Percentiles rank a stretch among this genome's conserved stretches.
Conservation (phyloP, 2,113 vertebrate species). For the Centropus unirufus region DNA sequence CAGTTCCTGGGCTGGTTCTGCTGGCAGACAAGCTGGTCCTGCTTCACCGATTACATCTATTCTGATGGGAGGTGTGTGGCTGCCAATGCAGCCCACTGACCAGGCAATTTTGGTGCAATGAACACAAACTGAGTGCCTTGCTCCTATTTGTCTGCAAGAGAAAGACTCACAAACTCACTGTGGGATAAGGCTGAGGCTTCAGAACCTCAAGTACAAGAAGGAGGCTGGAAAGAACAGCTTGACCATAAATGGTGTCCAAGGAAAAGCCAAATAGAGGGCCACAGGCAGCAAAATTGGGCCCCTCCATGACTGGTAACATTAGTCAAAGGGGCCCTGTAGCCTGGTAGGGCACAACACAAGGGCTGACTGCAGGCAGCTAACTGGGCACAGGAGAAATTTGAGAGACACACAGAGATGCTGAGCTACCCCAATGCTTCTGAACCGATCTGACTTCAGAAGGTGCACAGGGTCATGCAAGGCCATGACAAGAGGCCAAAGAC, state of each 20-base stretch:
- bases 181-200: not conserved
- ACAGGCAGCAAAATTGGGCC: not conserved
- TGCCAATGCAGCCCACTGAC: not conserved
- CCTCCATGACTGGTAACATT: not conserved
- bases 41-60: not conserved
- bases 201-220: not conserved
- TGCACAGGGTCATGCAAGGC: rapidly evolving
- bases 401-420: not conserved
- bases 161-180: not conserved
- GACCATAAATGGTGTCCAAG: not conserved
- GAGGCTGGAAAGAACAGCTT: not conserved
- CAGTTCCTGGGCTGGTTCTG: not conserved
- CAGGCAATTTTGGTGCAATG: not conserved
- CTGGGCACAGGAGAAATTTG: not conserved
- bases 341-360: not conserved
- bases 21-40: not conserved
- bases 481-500: not conserved
- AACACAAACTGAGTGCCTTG: not conserved
- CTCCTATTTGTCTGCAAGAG: not conserved
- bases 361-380: not conserved
- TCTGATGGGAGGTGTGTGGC: not conserved
- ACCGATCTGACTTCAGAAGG: not conserved
- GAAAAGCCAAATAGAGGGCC: not conserved
- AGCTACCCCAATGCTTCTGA: not conserved
- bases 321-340: not conserved